Evolutionary conservation across 2,888 invertebrate genomes (phyloP).

Genomic region (Diachrysia chrysitis): DNA sequence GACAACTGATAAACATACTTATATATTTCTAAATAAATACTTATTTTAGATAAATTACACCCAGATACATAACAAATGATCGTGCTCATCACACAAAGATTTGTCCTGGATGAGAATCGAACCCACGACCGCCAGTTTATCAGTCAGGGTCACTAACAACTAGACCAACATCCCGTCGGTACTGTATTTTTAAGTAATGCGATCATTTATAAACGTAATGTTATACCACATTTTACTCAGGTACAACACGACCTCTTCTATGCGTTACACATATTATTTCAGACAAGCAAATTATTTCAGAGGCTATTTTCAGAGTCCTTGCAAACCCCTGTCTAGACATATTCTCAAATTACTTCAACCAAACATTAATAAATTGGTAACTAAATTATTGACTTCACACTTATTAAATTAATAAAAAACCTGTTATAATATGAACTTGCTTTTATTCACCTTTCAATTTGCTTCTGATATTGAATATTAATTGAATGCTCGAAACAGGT

Average conservation of each 20-base stretch:
- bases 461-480: constrained; percentile 21
- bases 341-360: neutral
- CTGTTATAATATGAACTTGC: constrained; percentile 6
- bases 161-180: no score
- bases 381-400: neutral
- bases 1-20: no score
- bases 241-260: no score
- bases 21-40: no score
- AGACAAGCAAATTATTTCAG: neutral
- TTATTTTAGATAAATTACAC: no score
- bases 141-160: no score
- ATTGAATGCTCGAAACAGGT: constrained; percentile 16
- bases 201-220: neutral
- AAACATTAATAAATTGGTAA: constrained; percentile 6
- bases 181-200: no score
- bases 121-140: no score
- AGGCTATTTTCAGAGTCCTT: neutral
- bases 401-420: constrained; percentile 13
- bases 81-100: no score
- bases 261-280: neutral
- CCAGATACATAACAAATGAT: no score
- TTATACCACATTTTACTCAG: constrained; percentile 2
- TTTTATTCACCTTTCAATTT: neutral
- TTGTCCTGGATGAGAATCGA: no score
- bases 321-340: neutral